A percentile compares a stretch with the other conserved stretches of the same genome.
These are phyloP conservation scores for Ceratitis capitata DNA, from an alignment of 1,140 invertebrate species.

Conservation along the genomic window DNA sequence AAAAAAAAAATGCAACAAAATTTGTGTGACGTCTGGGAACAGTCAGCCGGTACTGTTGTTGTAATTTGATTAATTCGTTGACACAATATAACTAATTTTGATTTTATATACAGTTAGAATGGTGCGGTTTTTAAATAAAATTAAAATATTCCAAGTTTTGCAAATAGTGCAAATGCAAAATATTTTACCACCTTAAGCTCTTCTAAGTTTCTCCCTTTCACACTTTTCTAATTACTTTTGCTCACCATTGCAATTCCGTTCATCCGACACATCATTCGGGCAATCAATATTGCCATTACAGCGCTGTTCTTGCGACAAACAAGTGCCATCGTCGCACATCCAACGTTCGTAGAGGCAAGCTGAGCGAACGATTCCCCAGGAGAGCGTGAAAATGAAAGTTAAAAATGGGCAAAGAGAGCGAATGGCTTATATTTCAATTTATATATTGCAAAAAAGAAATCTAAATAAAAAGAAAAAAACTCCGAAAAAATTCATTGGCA, in stretches of 20 bases:
- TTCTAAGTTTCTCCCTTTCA: no score
- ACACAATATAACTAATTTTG: not conserved
- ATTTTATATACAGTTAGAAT: not conserved
- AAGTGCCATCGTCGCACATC: slow-evolving; percentile 72
- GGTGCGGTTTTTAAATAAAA: no score
- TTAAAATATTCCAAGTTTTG: no score
- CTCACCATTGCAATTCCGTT: slow-evolving; percentile 75
- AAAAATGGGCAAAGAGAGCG: not conserved
- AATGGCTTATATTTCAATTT: not conserved
- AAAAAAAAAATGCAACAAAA: not conserved
- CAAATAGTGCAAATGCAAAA: not conserved
- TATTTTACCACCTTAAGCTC: not conserved
- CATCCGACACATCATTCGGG: slow-evolving; percentile 76
- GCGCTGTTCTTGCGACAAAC: slow-evolving; percentile 70
- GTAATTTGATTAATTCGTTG: not conserved
- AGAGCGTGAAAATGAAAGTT: not conserved
- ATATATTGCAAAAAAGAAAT: slow-evolving; percentile 3
- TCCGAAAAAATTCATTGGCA: not conserved
- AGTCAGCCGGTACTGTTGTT: no score
- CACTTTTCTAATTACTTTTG: slow-evolving; percentile 17
- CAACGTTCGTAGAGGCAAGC: slow-evolving; percentile 70
- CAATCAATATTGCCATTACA: slow-evolving; percentile 77
- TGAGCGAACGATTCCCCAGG: slow-evolving; percentile 45
- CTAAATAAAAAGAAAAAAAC: slow-evolving; percentile 14
- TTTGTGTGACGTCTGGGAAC: not conserved